These are phyloP conservation scores for Dendrocopos noguchii DNA, from an alignment of 2,113 vertebrate genomes.

Conservation along the genomic window DNA sequence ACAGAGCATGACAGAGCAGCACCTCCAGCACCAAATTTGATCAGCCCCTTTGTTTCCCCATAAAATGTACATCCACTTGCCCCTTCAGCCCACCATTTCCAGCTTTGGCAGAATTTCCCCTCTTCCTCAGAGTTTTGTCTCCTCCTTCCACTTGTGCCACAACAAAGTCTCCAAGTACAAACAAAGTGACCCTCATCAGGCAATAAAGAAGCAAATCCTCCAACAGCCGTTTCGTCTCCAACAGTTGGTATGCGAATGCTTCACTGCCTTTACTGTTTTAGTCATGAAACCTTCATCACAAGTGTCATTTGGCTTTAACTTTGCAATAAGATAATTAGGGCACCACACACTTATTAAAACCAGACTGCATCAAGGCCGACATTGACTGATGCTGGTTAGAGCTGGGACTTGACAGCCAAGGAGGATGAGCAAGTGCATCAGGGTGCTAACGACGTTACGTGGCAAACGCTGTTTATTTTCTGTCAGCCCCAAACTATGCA, in stretches of 20 bases:
- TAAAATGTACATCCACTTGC: background rate
- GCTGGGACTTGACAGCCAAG: constrained; percentile 70
- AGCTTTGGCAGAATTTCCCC: background rate
- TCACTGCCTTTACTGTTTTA: constrained; percentile 56
- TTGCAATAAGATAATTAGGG: constrained; percentile 72
- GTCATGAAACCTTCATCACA: constrained; percentile 70
- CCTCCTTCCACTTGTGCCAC: background rate
- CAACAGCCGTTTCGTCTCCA: constrained; percentile 29
- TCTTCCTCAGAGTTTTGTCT: background rate
- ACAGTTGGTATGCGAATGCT: constrained; percentile 55
- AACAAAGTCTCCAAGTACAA: constrained; percentile 28
- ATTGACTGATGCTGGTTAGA: constrained; percentile 73
- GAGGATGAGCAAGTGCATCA: constrained; percentile 71
- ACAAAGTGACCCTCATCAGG: constrained; percentile 47
- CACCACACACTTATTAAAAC: constrained; percentile 65
- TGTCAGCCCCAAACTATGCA: constrained; percentile 75
- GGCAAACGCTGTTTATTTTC: constrained; percentile 82
- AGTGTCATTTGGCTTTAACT: constrained; percentile 71
- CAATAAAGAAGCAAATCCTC: constrained; percentile 46
- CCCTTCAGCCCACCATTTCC: background rate
- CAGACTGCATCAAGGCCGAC: constrained; percentile 62
- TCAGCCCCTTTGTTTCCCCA: background rate
- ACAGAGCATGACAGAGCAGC: background rate
- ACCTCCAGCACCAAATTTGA: background rate
- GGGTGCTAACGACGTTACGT: constrained; percentile 68